Percentiles rank a stretch among this genome's conserved stretches.
Evolutionary conservation across 64 coral and sea anemone species (phyloP).

Genomic region (Porites australiensis): DNA sequence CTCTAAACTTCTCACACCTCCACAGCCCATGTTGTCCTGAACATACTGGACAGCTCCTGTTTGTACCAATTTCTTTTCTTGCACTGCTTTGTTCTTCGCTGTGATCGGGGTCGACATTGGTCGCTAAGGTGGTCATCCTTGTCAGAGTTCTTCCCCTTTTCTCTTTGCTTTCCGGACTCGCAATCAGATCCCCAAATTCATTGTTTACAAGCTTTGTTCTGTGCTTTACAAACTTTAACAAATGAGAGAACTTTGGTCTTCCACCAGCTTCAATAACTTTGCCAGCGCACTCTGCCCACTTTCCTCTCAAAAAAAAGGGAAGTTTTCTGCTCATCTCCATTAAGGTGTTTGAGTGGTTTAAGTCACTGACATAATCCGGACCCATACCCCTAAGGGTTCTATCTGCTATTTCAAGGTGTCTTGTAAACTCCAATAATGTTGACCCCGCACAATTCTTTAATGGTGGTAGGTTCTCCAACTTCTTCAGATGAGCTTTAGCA

Average conservation of each 20-base stretch:
- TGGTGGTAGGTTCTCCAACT: constrained; percentile 28
- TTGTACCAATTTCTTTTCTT: background rate
- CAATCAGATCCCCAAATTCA: constrained; percentile 67
- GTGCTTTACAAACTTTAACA: constrained; percentile 61
- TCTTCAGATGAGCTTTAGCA: constrained; percentile 58
- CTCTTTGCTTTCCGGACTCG: background rate
- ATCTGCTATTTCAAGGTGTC: constrained; percentile 37
- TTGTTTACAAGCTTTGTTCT: constrained; percentile 69
- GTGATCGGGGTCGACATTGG: background rate
- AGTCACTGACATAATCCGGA: constrained; percentile 40
- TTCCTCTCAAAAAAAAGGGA: constrained; percentile 65
- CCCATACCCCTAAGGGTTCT: constrained; percentile 66
- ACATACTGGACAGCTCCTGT: constrained; percentile 51
- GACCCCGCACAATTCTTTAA: constrained; percentile 37
- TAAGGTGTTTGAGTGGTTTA: constrained; percentile 62
- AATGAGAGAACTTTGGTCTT: constrained; percentile 61
- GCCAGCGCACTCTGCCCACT: constrained; percentile 67
- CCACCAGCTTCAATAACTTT: constrained; percentile 54
- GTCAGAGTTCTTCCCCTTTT: background rate
- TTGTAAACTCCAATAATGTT: constrained; percentile 52
- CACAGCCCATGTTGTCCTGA: constrained; percentile 62
- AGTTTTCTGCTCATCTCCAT: constrained; percentile 65
- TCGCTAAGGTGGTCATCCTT: background rate
- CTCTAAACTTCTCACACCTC: constrained; percentile 73
- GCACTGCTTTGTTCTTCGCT: background rate